Evolutionary conservation across 2,888 invertebrate species (phyloP), one percentile per base, ranked within the genome.

Genomic region (Pristionchus entomophagus): DNA sequence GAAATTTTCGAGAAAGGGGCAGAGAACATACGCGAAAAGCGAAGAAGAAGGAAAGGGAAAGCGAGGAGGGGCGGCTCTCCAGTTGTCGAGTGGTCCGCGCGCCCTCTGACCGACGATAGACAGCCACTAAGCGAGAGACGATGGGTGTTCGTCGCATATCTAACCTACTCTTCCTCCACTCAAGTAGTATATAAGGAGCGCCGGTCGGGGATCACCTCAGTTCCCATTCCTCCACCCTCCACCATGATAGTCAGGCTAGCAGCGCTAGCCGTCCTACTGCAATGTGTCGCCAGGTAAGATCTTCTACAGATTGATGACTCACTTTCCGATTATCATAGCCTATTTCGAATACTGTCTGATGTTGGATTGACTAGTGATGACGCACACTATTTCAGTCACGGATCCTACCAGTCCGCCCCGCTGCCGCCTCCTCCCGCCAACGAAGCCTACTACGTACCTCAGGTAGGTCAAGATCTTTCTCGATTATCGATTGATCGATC

Each of bases 171-270:
- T 12, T 32, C 35, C 73, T 32, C 41, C 3, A 17, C 73, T 41
- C 73, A 45, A 73, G 38, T 73, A 73, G 73, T 73, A 73, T 73
- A 73, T 73, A 73, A 73, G 41, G 22, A n/a, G 73, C 29, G 73
- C 41, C 41, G 73, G 26, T 6, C 3, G 65, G 41, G 8, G 22
- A 38, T 4, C 41, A 73, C 41, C 41, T 73, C 73, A 73, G 38
- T 38, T 29, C 26, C 45, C 45, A 35, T 32, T 45, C 12, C 45
- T n/a, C 17, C 56, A 22, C n/a, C 32, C 73, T 45, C n/a, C 45
- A 73, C 14, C 73, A 73, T 73, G 73, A 73, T 73, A 29, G 19
- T 73, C 41, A 73, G 73, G 73, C 26, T 73, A 41, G 73, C 73
- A 10, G 41, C 41, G 0, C 12, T 45, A 8, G 73, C 73, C 4